phyloP scores from a whole-genome alignment of 2,888 invertebrate species.

The Patella caerulea region DNA sequence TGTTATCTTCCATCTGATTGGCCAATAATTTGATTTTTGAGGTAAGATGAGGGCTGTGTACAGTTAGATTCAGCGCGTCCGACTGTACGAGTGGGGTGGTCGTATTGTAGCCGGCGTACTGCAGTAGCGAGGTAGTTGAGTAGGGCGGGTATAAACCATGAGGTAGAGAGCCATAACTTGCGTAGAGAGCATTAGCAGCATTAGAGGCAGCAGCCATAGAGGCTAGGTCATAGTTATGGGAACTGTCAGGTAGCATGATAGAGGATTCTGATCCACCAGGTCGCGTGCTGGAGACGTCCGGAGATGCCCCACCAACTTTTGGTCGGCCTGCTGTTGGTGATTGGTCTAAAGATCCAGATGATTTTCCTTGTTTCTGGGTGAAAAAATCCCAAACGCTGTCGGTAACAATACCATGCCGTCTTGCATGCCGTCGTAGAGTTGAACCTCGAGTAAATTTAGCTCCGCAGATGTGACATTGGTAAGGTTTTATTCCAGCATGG shows the following conservation, averaged over 20 bases:
- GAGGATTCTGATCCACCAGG: not conserved
- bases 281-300: not conserved
- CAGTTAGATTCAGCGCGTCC: slow-evolving; percentile 59
- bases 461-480: slow-evolving; percentile 62
- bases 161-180: slow-evolving; percentile 29
- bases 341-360: not conserved
- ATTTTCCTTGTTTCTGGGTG: slow-evolving; percentile 28
- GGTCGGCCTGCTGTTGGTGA: not conserved
- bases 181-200: slow-evolving; percentile 21
- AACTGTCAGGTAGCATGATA: slow-evolving; percentile 17
- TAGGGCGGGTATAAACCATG: slow-evolving; percentile 46
- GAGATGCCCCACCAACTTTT: slow-evolving; percentile 8
- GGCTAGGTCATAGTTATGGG: slow-evolving; percentile 20
- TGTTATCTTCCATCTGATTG: not conserved
- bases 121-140: slow-evolving; percentile 39
- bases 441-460: slow-evolving; percentile 65
- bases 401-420: slow-evolving; percentile 58
- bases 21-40: not conserved
- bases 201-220: slow-evolving; percentile 25
- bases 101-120: slow-evolving; percentile 23
- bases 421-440: slow-evolving; percentile 60
- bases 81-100: slow-evolving; percentile 41
- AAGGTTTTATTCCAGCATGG: slow-evolving; percentile 63
- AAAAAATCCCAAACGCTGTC: slow-evolving; percentile 60
- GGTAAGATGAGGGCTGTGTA: slow-evolving; percentile 25